phyloP scores from a whole-genome alignment of 1,140 invertebrate genomes.

The Apocrypta bakeri region DNA sequence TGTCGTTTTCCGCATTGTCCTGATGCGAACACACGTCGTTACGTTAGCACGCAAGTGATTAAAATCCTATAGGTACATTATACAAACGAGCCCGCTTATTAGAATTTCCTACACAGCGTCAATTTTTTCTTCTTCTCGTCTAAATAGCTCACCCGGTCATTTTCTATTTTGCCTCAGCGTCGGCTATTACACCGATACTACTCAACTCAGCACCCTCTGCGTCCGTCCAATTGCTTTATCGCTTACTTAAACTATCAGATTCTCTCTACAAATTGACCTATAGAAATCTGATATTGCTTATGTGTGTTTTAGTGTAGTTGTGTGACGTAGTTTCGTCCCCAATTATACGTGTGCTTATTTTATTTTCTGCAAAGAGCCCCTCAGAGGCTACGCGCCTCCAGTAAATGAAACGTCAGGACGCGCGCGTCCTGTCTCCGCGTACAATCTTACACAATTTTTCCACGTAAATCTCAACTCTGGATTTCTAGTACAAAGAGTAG shows the following conservation, averaged over 20 bases:
- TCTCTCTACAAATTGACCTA: constrained; percentile 73
- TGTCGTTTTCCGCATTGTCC: not conserved
- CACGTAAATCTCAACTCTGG: too few species aligned
- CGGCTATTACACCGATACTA: not conserved
- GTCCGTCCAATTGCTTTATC: not conserved
- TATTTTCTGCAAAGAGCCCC: constrained; percentile 64
- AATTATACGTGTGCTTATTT: not conserved
- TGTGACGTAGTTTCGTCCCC: constrained; percentile 51
- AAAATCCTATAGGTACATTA: constrained; percentile 15
- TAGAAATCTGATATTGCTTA: constrained; percentile 74
- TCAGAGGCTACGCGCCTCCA: constrained; percentile 66
- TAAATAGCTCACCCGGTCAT: not conserved
- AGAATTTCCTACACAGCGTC: constrained; percentile 21
- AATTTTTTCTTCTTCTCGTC: not conserved
- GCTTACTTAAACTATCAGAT: constrained; percentile 55
- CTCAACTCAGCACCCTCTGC: not conserved
- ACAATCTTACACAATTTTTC: not conserved
- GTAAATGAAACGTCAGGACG: constrained; percentile 11
- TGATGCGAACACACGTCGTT: not conserved
- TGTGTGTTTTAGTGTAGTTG: constrained; percentile 43
- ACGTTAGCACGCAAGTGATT: constrained; percentile 13
- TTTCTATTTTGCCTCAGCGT: not conserved
- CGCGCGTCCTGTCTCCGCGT: not conserved
- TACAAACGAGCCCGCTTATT: constrained; percentile 13
- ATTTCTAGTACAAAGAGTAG: not conserved